Evolutionary conservation across 1,140 invertebrate genomes (phyloP).

Genomic region (Drosophila rufa): DNA sequence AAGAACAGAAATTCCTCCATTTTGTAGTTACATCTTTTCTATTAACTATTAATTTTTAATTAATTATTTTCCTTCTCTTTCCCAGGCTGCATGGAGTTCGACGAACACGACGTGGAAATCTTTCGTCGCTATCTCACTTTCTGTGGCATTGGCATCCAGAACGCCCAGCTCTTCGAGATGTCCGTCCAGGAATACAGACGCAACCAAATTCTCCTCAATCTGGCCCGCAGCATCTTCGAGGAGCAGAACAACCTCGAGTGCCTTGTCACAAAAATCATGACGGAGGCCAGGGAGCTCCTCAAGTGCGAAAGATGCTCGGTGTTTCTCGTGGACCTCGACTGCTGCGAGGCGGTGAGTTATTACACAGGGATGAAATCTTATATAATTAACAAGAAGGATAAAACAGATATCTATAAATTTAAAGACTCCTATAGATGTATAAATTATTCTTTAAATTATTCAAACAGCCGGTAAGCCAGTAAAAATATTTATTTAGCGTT

Average conservation of each 20-base stretch:
- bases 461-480: neutral
- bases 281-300: constrained; percentile 95
- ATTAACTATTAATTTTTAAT: neutral
- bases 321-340: constrained; percentile 94
- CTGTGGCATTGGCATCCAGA: constrained; percentile 98
- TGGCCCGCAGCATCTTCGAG: constrained; percentile 95
- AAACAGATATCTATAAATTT: neutral
- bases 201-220: constrained; percentile 95
- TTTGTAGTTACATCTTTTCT: neutral
- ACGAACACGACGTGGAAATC: constrained; percentile 94
- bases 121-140: constrained; percentile 96
- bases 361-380: neutral
- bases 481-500: no score
- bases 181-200: constrained; percentile 96
- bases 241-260: constrained; percentile 97
- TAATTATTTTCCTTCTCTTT: neutral
- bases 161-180: constrained; percentile 97
- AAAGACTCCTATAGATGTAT: neutral
- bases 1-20: no score
- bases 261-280: constrained; percentile 98
- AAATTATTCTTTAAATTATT: neutral
- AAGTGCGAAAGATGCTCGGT: constrained; percentile 97
- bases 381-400: no score
- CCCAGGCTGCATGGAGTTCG: constrained; percentile 92
- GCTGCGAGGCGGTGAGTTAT: constrained; percentile 92